These are phyloP conservation scores for Saccostrea cuccullata DNA, from an alignment of 1,140 invertebrate genomes.

Conservation along the genomic window DNA sequence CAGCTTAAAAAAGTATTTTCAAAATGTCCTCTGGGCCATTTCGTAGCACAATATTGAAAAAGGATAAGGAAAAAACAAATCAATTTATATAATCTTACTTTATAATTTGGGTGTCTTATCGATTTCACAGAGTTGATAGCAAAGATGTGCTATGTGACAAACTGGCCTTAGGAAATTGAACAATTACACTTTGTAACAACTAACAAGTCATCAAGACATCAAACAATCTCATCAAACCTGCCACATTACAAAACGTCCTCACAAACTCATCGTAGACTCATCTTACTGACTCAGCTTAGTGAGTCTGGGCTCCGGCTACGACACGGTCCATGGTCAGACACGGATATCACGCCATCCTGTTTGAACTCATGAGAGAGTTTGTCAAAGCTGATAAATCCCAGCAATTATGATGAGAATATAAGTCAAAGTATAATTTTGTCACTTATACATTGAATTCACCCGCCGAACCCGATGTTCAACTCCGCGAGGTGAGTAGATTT, in stretches of 20 bases:
- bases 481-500: slow-evolving; percentile 43
- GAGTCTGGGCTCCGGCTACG: not conserved
- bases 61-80: not conserved
- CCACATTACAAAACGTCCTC: not conserved
- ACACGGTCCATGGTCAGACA: not conserved
- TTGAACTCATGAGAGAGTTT: slow-evolving; percentile 22
- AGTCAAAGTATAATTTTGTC: slow-evolving; percentile 26
- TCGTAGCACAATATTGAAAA: not conserved
- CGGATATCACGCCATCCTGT: not conserved
- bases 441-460: slow-evolving; percentile 64
- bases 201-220: slow-evolving; percentile 10
- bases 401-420: not conserved
- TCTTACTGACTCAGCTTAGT: not conserved
- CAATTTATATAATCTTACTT: not conserved
- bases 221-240: slow-evolving; percentile 17
- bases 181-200: not conserved
- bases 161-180: not conserved
- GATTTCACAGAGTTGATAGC: not conserved
- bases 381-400: not conserved
- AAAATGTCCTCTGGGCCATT: not conserved
- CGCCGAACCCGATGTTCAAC: slow-evolving; percentile 45
- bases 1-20: not conserved
- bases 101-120: not conserved
- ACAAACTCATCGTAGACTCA: slow-evolving; percentile 4
- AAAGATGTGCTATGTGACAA: slow-evolving; percentile 7